Evolutionary conservation across 2,888 invertebrate genomes (phyloP), one percentile per base, ranked within the genome.

Genomic region (Harpagoxenus sublaevis): DNA sequence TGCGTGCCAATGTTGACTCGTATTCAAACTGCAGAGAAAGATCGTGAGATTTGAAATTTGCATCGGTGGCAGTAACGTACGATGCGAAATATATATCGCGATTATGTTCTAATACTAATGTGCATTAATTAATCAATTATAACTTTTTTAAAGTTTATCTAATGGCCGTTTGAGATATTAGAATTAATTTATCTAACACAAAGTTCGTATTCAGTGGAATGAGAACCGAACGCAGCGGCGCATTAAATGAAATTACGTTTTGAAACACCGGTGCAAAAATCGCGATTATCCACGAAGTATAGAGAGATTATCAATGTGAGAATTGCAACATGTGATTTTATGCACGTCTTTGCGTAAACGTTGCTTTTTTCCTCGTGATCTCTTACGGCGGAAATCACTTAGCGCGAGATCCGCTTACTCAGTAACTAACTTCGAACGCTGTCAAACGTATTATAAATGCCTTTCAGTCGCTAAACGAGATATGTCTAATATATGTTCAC

Each of bases 1-100:
- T 88, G 85, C 85, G 85, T 86, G 89, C 85, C 84, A 79, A 57
- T 66, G 78, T 82, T 66, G 68, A 79, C 68, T 85, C 39, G 74
- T 55, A 60, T 9, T 23, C 42, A 23, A 48, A 77, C 51, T 39
- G 66, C 63, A 48, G 12, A 53, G 18, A 53, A 75, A n/a, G 53
- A 83, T 45, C 65, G 51, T 60, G 53, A 60, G 51, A 81, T 73
- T 73, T 81, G 23, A 62, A 39, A 73, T 62, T 81, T 62, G 6
- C 39, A 28, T 35, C 35, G 35, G 18, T 18, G 35, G 18, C 39
- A 9, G 4, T 31, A n/a, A 35, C 18, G 28, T n/a, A 10, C 3
- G 35, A 75, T 45, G 53, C 31, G 23, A 71, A 18, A 70, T 35
- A 45, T 23, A 45, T 9, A 28, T 10, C 10, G 71, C 45, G 9